Evolutionary conservation across 1,140 invertebrate genomes (phyloP), one percentile per base, ranked within the genome.

Genomic region (Manduca sexta): DNA sequence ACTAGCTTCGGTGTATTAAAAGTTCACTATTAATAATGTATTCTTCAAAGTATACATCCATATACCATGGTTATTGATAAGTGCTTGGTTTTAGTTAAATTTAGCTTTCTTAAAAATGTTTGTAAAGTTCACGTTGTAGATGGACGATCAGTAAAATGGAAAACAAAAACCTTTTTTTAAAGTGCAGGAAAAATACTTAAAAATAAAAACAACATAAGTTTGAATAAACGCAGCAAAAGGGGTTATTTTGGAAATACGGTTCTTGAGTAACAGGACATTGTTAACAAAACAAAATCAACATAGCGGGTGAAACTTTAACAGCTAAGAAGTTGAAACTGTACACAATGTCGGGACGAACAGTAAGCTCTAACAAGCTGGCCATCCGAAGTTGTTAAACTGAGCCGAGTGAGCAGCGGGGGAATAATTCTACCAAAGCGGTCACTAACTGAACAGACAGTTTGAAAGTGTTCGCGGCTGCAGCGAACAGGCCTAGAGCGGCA

Each of bases 341-440:
- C 61, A 76, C 74, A 74, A 68, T 73, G 75, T 74, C 46, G 59
- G 51, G 53, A 59, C 26, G 62, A 68, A 60, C 64, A 65, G 62
- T 62, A 52, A 68, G 69, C 67, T 66, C 61, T 80, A 84, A 84
- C 80, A 79, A 79, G 74, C 71, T 57, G 59, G 52, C 69, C 70
- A 80, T 74, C 63, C 55, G 52, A 82, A 80, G 60, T 82, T 75
- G 78, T 71, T 78, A 69, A 71, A 62, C 68, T 68, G 55, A 51
- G 62, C 55, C 53, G 48, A 62, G 56, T 60, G 54, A 35, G 43
- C 15, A 13, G 60, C 49, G 15, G 49, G 50, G 52, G 67, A 69
- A 74, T 78, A 73, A 78, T 75, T 78, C 66, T 54, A 61, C 49
- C 53, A 57, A 54, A 55, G 59, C 59, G 60, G 64, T 60, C 59